phyloP scores from a whole-genome alignment of 1,140 invertebrate genomes.

The Berghia stephanieae region DNA sequence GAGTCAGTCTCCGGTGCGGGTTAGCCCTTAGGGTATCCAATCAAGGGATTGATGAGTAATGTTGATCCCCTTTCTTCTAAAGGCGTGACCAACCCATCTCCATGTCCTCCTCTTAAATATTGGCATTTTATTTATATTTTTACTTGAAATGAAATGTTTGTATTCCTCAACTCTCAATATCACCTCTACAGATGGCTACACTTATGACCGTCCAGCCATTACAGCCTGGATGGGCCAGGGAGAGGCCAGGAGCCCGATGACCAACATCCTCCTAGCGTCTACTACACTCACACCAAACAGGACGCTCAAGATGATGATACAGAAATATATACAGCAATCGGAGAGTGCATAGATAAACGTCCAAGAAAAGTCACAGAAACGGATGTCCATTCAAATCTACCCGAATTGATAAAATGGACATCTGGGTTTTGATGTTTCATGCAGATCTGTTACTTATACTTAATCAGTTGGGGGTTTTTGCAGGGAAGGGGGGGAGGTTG shows the following conservation, averaged over 20 bases:
- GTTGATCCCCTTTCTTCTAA: background rate
- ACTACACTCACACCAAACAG: constrained; percentile 73
- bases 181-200: constrained; percentile 76
- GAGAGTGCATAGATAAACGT: too few species aligned
- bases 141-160: background rate
- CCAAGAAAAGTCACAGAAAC: too few species aligned
- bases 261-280: constrained; percentile 73
- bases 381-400: too few species aligned
- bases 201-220: constrained; percentile 80
- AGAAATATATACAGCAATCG: constrained; percentile 40
- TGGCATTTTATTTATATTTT: constrained; percentile 2
- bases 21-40: too few species aligned
- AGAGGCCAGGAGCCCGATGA: constrained; percentile 80
- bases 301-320: constrained; percentile 65
- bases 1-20: too few species aligned
- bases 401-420: too few species aligned
- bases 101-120: background rate
- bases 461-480: too few species aligned
- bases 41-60: too few species aligned
- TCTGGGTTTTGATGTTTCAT: too few species aligned
- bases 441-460: too few species aligned
- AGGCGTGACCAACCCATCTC: background rate
- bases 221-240: constrained; percentile 79
- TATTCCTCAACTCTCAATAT: background rate
- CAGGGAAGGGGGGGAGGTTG: too few species aligned